A percentile compares a stretch with the other conserved stretches of the same genome.
Conservation (phyloP, 2,888 invertebrate species). For the Marasmarcha lunaedactyla region DNA sequence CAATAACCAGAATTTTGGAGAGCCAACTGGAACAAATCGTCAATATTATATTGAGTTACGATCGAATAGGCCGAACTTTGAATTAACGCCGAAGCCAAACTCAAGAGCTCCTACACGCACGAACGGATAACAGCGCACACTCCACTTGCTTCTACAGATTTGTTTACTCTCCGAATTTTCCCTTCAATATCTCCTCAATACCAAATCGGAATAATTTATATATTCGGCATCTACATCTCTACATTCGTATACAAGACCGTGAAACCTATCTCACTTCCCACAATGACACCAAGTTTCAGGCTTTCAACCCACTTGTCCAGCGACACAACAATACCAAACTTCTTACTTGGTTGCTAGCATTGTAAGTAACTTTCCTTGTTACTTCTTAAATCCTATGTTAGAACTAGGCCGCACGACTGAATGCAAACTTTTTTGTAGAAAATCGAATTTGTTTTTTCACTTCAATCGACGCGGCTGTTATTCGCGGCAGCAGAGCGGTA, state of each 20-base stretch:
- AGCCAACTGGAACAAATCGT: too few relatives aligned
- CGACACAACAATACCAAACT: background rate
- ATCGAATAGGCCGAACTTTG: too few relatives aligned
- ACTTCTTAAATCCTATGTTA: background rate
- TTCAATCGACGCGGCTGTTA: constrained; percentile 17
- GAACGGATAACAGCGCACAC: background rate
- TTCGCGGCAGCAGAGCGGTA: constrained; percentile 6
- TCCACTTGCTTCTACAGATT: background rate
- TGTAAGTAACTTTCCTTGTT: background rate
- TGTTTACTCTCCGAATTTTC: too few relatives aligned
- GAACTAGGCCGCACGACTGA: background rate
- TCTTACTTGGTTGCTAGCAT: background rate
- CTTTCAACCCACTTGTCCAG: too few relatives aligned
- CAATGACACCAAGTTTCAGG: too few relatives aligned
- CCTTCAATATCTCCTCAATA: too few relatives aligned
- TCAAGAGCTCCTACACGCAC: background rate
- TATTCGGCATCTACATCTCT: too few relatives aligned
- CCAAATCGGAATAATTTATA: too few relatives aligned
- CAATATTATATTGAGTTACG: too few relatives aligned
- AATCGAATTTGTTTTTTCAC: background rate
- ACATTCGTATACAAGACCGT: too few relatives aligned
- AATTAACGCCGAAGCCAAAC: background rate
- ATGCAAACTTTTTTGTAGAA: background rate
- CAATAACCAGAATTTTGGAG: too few relatives aligned
- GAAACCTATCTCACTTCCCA: too few relatives aligned